phyloP scores from a whole-genome alignment of 2,888 invertebrate genomes.

The Euphydryas editha region DNA sequence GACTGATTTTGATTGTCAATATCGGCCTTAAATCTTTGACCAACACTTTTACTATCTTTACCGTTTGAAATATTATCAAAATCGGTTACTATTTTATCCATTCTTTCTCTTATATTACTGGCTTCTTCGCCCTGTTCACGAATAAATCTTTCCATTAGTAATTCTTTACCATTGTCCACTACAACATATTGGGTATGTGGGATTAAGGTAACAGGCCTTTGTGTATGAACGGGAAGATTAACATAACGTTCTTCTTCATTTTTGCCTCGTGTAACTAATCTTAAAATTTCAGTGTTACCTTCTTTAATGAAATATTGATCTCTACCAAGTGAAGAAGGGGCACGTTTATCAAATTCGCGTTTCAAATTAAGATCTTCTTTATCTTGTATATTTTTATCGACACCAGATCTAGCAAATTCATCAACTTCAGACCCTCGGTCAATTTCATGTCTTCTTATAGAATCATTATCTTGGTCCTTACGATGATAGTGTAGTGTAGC shows the following conservation, averaged over 20 bases:
- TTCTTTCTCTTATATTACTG: conserved; percentile 82
- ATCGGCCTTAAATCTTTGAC: conserved; percentile 66
- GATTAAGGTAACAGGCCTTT: conserved; percentile 81
- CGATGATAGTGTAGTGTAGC: conserved; percentile 75
- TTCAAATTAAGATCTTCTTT: conserved; percentile 62
- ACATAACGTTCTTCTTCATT: conserved; percentile 86
- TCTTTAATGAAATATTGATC: conserved; percentile 92
- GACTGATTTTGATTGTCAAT: conserved; percentile 62
- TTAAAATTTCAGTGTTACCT: conserved; percentile 92
- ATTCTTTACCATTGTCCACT: conserved; percentile 91
- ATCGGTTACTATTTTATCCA: conserved; percentile 72
- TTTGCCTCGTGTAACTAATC: conserved; percentile 89
- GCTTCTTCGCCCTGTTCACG: conserved; percentile 90
- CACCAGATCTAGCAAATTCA: conserved; percentile 75
- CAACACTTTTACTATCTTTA: conserved; percentile 78
- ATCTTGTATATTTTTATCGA: conserved; percentile 60
- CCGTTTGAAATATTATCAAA: conserved; percentile 77
- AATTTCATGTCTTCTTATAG: conserved; percentile 89
- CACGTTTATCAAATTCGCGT: conserved; percentile 61
- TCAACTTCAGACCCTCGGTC: conserved; percentile 88
- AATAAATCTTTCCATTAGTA: conserved; percentile 92
- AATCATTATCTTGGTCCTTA: conserved; percentile 87
- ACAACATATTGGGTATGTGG: conserved; percentile 85
- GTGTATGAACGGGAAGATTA: conserved; percentile 80
- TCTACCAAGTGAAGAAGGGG: conserved; percentile 76